Percentiles rank a stretch among this genome's conserved stretches.
phyloP scores from a whole-genome alignment of 2,888 invertebrate species.

The Heliconius aoede region DNA sequence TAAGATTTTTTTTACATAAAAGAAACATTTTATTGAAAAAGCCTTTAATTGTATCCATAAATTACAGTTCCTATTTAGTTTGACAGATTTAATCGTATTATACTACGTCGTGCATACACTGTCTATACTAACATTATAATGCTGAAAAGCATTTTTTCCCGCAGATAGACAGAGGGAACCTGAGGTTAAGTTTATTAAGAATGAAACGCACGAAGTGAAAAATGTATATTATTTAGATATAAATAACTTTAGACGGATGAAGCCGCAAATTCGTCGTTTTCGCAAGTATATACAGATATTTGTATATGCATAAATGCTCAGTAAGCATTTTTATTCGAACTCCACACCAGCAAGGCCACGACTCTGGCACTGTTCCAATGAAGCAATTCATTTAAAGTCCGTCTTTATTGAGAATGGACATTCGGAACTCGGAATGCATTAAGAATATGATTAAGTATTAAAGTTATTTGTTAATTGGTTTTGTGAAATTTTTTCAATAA shows the following conservation, averaged over 20 bases:
- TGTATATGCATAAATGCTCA: background rate
- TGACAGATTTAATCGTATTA: no score
- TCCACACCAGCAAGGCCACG: background rate
- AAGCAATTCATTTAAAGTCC: constrained; percentile 18
- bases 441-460: background rate
- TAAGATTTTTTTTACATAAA: background rate
- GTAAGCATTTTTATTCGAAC: constrained; percentile 4
- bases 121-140: no score
- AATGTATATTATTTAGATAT: no score
- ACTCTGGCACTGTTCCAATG: constrained; percentile 18
- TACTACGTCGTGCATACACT: no score
- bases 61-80: background rate
- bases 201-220: no score
- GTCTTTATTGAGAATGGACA: constrained; percentile 20
- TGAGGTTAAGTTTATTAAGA: no score
- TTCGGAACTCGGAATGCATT: background rate
- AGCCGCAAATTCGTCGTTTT: background rate
- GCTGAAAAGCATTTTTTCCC: no score
- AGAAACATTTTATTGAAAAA: background rate
- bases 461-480: background rate
- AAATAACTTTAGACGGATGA: background rate
- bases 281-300: background rate
- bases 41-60: background rate
- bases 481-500: background rate
- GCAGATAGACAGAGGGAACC: no score